These are phyloP conservation scores for Platyrinchus mystaceus DNA, from an alignment of 2,797 vertebrate genomes.

Conservation along the genomic window DNA sequence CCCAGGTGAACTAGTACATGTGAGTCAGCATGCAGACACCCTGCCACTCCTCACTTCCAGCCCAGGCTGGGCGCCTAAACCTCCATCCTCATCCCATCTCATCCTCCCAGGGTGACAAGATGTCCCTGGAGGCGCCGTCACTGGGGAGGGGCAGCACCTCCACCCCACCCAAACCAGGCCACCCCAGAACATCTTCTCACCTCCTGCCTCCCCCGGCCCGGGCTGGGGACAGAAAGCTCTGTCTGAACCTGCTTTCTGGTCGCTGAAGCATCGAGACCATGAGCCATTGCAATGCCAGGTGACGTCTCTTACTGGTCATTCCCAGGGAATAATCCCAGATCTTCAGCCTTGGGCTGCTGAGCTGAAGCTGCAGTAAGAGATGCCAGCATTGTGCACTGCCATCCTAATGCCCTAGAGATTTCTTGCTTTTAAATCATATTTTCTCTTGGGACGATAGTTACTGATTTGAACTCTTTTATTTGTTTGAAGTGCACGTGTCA, in stretches of 20 bases:
- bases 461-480: background rate
- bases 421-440: background rate
- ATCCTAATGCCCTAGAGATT: background rate
- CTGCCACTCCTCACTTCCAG: conserved; percentile 42
- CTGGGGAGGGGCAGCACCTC: background rate
- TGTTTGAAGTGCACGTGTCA: background rate
- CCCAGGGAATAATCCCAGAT: background rate
- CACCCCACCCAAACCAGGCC: background rate
- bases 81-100: conserved; percentile 60
- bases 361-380: conserved; percentile 40
- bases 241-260: background rate
- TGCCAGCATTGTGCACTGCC: conserved; percentile 7
- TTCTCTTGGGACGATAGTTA: background rate
- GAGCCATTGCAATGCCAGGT: conserved; percentile 15
- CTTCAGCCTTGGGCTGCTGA: background rate
- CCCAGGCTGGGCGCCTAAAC: conserved; percentile 30
- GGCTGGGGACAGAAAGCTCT: background rate
- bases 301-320: conserved; percentile 39
- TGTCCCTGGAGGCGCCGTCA: conserved; percentile 41
- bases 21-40: conserved; percentile 73
- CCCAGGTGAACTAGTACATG: conserved; percentile 73
- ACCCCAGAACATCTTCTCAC: conserved; percentile 46
- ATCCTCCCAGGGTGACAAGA: conserved; percentile 42
- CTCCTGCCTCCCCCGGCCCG: background rate
- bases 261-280: conserved; percentile 27